Conservation (phyloP, 2,888 invertebrate genomes). For the Caenorhabditis sp. region DNA sequence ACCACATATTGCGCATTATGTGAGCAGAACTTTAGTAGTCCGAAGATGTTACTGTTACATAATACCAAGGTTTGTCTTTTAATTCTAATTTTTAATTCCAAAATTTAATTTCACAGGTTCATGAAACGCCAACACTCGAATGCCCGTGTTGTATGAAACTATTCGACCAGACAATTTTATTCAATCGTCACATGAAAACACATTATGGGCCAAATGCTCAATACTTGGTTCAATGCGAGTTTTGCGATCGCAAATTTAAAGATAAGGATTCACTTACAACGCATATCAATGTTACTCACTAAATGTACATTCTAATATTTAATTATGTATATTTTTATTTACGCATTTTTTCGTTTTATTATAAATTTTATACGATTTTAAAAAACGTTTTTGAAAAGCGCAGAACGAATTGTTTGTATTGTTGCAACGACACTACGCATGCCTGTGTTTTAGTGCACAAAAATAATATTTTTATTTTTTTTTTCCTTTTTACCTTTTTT, state of each 20-base stretch:
- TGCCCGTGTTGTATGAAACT: constrained; percentile 32
- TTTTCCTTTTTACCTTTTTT: not conserved
- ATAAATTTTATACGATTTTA: not conserved
- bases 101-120: constrained; percentile 10
- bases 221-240: constrained; percentile 31
- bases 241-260: constrained; percentile 40
- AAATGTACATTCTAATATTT: not conserved
- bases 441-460: constrained; percentile 11
- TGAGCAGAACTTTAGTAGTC: constrained; percentile 35
- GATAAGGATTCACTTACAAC: constrained; percentile 38
- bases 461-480: not conserved
- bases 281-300: constrained; percentile 23
- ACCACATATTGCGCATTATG: constrained; percentile 35
- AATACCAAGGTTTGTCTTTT: constrained; percentile 23
- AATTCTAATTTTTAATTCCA: not conserved
- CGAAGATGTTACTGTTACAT: constrained; percentile 37
- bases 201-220: constrained; percentile 37
- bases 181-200: constrained; percentile 40
- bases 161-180: constrained; percentile 24
- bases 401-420: too few relatives aligned
- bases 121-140: constrained; percentile 27
- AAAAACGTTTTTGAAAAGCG: too few relatives aligned
- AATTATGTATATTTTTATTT: constrained; percentile 3
- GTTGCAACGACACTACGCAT: constrained; percentile 15
- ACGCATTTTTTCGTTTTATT: not conserved